Evolutionary conservation across 2,113 vertebrate genomes (phyloP), one percentile per base, ranked within the genome.

Genomic region (Leucopsar rothschildi): DNA sequence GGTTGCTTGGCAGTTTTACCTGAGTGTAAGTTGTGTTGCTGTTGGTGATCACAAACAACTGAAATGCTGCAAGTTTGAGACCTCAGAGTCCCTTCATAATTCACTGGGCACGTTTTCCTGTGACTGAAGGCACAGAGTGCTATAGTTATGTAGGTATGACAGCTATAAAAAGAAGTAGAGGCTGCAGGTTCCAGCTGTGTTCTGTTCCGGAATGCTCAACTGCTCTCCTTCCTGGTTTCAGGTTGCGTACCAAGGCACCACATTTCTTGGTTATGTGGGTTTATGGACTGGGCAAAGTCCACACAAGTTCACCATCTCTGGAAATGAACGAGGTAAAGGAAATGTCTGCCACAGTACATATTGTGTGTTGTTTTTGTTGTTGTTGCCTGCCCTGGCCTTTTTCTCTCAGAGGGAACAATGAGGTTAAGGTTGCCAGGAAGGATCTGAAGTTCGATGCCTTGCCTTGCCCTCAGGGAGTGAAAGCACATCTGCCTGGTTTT

Each of bases 211-310:
- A 80, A 24, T 22, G 19, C 17, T 94, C 16, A 93, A 44, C 53
- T 56, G 10, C 28, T 37, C 0, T 66, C 4, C 69, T 57, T 94
- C 29, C 84, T 65, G 78, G 4, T 95, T 95, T 40, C 97, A 99
- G 99, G 83, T 98, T 28, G 98, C 96, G 0, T 99, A 99, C 92
- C 98, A 85, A 47, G 99, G 99, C 81, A 99, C 99, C 3, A 98
- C 99, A 0, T 99, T 99, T 83, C 66, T 99, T 22, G 99, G 99
- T 35, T 99, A 99, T 2, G 97, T 99, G 5, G 99, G 99, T 12
- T 84, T 99, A 76, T 99, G 99, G 99, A 99, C 99, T 1, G 99
- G 99, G 47, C 99, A 99, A 75, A 99, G 98, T 88, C 98, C 99
- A 2, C 95, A 98, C 81, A 99, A 98, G 93, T 99, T 99, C 90